These are phyloP conservation scores for Dicranocentrus wangi DNA, from an alignment of 2,888 invertebrate genomes.

Conservation along the genomic window DNA sequence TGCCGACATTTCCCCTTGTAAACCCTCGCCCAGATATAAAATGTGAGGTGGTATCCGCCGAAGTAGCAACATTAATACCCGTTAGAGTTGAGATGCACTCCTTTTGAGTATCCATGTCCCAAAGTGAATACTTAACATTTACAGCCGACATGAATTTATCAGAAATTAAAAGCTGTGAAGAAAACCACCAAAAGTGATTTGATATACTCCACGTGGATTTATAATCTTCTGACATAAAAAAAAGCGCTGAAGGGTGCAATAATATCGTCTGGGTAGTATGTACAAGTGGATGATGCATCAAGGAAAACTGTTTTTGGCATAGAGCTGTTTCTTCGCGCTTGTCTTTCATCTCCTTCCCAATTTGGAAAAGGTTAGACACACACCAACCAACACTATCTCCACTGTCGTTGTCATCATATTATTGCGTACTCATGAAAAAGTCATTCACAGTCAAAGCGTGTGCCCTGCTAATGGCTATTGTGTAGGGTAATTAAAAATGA, in stretches of 20 bases:
- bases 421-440: no score
- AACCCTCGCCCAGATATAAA: no score
- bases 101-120: no score
- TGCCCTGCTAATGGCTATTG: slow-evolving; percentile 59
- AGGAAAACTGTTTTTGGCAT: slow-evolving; percentile 26
- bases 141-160: slow-evolving; percentile 23
- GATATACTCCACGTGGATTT: slow-evolving; percentile 42
- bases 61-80: no score
- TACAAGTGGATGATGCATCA: neutral
- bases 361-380: slow-evolving; percentile 56
- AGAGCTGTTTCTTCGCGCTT: slow-evolving; percentile 9
- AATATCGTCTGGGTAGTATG: neutral
- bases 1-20: slow-evolving; percentile 46
- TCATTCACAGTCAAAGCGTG: slow-evolving; percentile 56
- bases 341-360: slow-evolving; percentile 40
- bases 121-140: slow-evolving; percentile 40
- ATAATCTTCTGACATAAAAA: slow-evolving; percentile 54
- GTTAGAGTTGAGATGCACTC: slow-evolving; percentile 3
- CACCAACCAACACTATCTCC: slow-evolving; percentile 19
- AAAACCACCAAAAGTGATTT: slow-evolving; percentile 46
- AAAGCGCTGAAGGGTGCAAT: slow-evolving; percentile 23
- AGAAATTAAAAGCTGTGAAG: slow-evolving; percentile 56
- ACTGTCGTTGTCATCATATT: slow-evolving; percentile 44
- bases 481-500: slow-evolving; percentile 67
- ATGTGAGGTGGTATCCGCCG: no score